Evolutionary conservation across 1,140 invertebrate species (phyloP).

Genomic region (Phortica variegata): DNA sequence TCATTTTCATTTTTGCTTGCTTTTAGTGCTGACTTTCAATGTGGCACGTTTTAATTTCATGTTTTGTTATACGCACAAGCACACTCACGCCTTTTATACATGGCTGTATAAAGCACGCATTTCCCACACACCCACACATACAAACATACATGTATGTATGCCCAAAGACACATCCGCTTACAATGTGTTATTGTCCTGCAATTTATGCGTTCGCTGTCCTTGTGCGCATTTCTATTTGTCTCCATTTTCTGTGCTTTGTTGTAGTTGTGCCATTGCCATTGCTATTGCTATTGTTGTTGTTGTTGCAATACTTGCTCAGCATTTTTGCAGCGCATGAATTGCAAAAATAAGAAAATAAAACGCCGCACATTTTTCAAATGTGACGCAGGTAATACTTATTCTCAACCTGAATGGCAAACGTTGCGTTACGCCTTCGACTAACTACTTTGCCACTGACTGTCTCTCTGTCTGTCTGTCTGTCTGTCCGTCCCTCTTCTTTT

Average conservation of each 20-base stretch:
- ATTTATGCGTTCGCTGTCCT: slow-evolving; percentile 5
- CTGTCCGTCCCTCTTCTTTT: slow-evolving; percentile 1
- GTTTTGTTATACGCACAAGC: slow-evolving; percentile 9
- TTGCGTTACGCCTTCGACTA: no score
- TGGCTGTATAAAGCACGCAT: slow-evolving; percentile 13
- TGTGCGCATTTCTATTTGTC: slow-evolving; percentile 29
- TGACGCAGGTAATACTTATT: no score
- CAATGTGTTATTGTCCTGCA: slow-evolving; percentile 19
- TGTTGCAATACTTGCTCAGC: slow-evolving; percentile 10
- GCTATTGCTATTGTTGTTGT: slow-evolving; percentile 22
- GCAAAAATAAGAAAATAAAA: slow-evolving; percentile 30
- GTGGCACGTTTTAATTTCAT: slow-evolving; percentile 9
- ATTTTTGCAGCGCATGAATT: slow-evolving; percentile 55
- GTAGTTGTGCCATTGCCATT: no score
- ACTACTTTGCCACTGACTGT: slow-evolving; percentile 48
- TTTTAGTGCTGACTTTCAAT: slow-evolving; percentile 5
- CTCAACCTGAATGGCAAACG: no score
- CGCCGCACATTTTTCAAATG: slow-evolving; percentile 48
- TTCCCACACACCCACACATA: slow-evolving; percentile 5
- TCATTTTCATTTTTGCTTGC: background rate
- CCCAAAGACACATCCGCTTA: no score
- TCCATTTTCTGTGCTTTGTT: slow-evolving; percentile 33
- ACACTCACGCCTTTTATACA: slow-evolving; percentile 31
- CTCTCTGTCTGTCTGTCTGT: background rate
- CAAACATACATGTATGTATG: background rate